A percentile compares a stretch with the other conserved stretches of the same genome.
Conservation (phyloP, 2,113 vertebrate genomes). For the Perca flavescens region DNA sequence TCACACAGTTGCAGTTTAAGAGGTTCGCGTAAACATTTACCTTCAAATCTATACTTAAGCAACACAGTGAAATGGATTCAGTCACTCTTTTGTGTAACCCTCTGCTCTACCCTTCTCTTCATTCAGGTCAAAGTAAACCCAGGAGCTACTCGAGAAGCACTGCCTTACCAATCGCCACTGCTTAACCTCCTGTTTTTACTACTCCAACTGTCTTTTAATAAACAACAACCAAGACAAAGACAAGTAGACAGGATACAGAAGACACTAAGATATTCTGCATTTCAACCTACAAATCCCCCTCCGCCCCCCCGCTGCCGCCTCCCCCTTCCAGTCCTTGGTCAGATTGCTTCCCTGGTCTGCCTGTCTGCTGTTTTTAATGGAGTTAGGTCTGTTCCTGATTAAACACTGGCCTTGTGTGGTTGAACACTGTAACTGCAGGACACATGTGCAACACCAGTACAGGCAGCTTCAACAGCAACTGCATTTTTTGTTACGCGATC, state of each 20-base stretch:
- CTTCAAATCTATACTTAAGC: neutral
- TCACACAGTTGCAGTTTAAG: neutral
- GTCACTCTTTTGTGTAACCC: neutral
- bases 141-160: constrained; percentile 42
- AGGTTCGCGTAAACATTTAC: constrained; percentile 3
- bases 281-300: constrained; percentile 25
- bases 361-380: constrained; percentile 30
- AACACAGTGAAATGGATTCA: neutral
- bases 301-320: neutral
- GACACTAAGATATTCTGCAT: constrained; percentile 23
- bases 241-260: constrained; percentile 33
- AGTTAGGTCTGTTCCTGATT: constrained; percentile 50
- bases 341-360: constrained; percentile 27
- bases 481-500: constrained; percentile 2
- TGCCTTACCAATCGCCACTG: constrained; percentile 68
- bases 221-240: constrained; percentile 47
- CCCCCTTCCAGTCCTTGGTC: constrained; percentile 29
- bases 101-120: constrained; percentile 11
- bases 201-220: constrained; percentile 46
- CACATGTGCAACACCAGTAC: neutral
- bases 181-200: constrained; percentile 52
- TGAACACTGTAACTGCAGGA: constrained; percentile 53
- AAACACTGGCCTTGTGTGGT: constrained; percentile 76
- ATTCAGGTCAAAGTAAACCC: constrained; percentile 80
- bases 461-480: neutral